Evolutionary conservation across 2,888 invertebrate species (phyloP), one percentile per base, ranked within the genome.

Genomic region (Diarsia mendica): DNA sequence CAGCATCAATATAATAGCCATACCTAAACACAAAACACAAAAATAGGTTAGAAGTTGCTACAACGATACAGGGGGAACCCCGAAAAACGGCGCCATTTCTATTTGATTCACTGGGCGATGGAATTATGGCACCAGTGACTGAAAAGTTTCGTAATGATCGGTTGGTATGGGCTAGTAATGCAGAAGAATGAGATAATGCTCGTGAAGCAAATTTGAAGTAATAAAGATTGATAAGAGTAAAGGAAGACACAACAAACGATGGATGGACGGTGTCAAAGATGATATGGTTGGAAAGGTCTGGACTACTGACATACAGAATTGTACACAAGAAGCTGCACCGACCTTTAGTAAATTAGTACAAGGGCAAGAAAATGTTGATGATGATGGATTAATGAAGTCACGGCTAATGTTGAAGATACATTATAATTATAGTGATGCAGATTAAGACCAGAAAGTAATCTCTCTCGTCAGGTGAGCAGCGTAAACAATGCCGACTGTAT

Each of bases 371-470:
- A 9, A 60, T 60, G 9, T 33, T 18, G 2, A 55, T 15, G 2
- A 20, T 4, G 13, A 48, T 72, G 3, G 39, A 4, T 23, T 55
- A 58, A 55, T 67, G 18, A 68, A 72, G 44, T 46, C 10, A 76
- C 64, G 58, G 64, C 33, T 75, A 65, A 69, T 51, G 9, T 65
- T 64, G 13, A 18, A 72, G 11, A 64, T n/a, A 61, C 11, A 46
- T 60, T 44, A 53, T 60, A 48, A 18, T n/a, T 15, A 58, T 66
- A 68, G 13, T 60, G 46, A 28, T 58, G 13, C 39, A 73, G 70
- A 71, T 75, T 71, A 74, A 39, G 13, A 49, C 28, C 49, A 67
- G 74, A 77, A 72, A 75, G 68, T 86, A 86, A 83, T 85, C 79
- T 83, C 60, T 61, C 65, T 76, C 23, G 70, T 49, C 70, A 75